phyloP scores from a whole-genome alignment of 2,797 vertebrate genomes.

The Pangasius djambal region DNA sequence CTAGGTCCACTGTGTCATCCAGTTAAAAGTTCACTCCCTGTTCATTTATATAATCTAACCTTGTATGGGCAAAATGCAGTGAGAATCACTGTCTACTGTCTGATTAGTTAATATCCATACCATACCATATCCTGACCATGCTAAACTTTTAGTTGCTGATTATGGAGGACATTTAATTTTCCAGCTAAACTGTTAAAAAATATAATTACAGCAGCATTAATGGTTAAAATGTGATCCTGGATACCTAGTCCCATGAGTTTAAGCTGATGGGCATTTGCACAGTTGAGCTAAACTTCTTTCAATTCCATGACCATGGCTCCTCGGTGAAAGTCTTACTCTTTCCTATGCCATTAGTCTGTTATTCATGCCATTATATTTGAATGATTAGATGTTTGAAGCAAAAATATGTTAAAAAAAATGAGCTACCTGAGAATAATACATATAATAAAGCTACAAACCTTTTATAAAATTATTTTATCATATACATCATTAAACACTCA shows the following conservation, averaged over 20 bases:
- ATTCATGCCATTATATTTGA: background rate
- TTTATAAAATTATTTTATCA: background rate
- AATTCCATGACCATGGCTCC: background rate
- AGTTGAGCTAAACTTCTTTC: background rate
- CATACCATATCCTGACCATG: background rate
- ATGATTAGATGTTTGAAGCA: background rate
- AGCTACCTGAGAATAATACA: background rate
- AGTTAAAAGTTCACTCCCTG: background rate
- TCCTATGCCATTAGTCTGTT: background rate
- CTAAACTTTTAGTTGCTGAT: too few species aligned
- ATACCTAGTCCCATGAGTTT: background rate
- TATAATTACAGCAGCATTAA: background rate
- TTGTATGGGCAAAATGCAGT: background rate
- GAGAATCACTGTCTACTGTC: background rate
- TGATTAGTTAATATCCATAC: background rate
- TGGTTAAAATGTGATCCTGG: background rate
- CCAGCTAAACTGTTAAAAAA: background rate
- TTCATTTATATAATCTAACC: background rate
- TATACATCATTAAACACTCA: slow-evolving; percentile 25
- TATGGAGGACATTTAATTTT: background rate
- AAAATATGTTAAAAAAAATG: background rate
- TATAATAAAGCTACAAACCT: slow-evolving; percentile 1
- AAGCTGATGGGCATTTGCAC: background rate
- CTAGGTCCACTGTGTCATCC: background rate
- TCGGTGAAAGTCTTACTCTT: background rate